Percentiles rank a stretch among this genome's conserved stretches.
Evolutionary conservation across 1,140 invertebrate species (phyloP).

Genomic region (Drosophila chauvacae): DNA sequence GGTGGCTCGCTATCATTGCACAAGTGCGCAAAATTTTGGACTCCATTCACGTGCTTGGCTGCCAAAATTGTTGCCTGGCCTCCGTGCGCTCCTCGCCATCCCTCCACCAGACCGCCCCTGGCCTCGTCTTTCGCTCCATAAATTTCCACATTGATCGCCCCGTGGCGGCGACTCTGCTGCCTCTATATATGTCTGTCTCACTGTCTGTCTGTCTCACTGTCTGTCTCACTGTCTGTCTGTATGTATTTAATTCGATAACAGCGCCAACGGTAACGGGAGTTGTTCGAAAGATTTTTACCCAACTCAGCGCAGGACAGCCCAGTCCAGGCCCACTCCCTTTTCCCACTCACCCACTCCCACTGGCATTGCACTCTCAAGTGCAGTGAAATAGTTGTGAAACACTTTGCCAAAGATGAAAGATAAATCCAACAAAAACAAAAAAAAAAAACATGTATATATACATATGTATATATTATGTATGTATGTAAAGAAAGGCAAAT

Average conservation of each 20-base stretch:
- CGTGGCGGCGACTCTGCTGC: slow-evolving; percentile 54
- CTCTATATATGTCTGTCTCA: neutral
- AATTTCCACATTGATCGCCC: slow-evolving; percentile 81
- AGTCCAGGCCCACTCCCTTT: neutral
- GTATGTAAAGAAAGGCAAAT: slow-evolving; percentile 11
- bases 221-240: slow-evolving; percentile 45
- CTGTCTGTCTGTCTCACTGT: neutral
- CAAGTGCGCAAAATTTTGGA: slow-evolving; percentile 82
- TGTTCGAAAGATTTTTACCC: slow-evolving; percentile 69
- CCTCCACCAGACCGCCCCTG: slow-evolving; percentile 13
- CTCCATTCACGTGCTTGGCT: slow-evolving; percentile 79
- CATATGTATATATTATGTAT: neutral
- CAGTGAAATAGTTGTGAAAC: slow-evolving; percentile 81
- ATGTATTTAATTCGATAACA: slow-evolving; percentile 80
- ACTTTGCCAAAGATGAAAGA: slow-evolving; percentile 83
- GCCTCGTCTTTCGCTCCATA: slow-evolving; percentile 70
- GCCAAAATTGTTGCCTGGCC: slow-evolving; percentile 74
- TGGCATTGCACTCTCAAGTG: slow-evolving; percentile 66
- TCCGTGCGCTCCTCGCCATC: neutral
- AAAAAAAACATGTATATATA: slow-evolving; percentile 7
- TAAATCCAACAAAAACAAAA: slow-evolving; percentile 58
- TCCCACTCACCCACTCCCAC: slow-evolving; percentile 1
- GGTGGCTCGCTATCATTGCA: slow-evolving; percentile 73
- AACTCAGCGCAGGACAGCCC: slow-evolving; percentile 36
- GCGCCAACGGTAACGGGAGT: slow-evolving; percentile 50